phyloP scores from a whole-genome alignment of 2,888 invertebrate species.

The Philaethria dido region DNA sequence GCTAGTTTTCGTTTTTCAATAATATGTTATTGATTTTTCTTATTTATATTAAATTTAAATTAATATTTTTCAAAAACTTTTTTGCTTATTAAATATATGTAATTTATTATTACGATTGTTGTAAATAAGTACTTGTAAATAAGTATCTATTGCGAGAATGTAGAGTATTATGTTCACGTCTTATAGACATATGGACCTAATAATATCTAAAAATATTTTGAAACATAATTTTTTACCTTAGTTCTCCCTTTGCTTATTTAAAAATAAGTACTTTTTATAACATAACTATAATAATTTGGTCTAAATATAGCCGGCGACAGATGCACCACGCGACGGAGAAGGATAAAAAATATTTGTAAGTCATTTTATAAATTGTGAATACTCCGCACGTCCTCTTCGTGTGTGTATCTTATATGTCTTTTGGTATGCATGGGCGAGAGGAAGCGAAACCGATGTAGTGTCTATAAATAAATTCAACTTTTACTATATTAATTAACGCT shows the following conservation, averaged over 20 bases:
- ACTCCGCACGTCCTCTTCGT: slow-evolving; percentile 31
- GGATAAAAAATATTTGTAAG: slow-evolving; percentile 43
- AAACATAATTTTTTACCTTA: slow-evolving; percentile 7
- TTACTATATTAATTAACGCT: neutral
- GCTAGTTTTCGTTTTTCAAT: neutral
- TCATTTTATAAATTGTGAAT: slow-evolving; percentile 40
- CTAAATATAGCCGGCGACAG: slow-evolving; percentile 49
- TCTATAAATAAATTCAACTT: slow-evolving; percentile 5
- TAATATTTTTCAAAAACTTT: too few species aligned
- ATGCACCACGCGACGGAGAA: slow-evolving; percentile 40
- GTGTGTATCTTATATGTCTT: slow-evolving; percentile 24
- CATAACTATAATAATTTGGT: slow-evolving; percentile 53
- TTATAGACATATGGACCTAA: neutral
- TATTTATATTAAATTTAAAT: too few species aligned
- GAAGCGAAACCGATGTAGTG: neutral
- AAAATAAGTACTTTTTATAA: slow-evolving; percentile 62
- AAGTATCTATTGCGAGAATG: too few species aligned
- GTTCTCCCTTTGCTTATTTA: slow-evolving; percentile 54
- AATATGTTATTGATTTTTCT: too few species aligned
- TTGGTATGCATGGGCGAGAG: neutral
- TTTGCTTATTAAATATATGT: too few species aligned
- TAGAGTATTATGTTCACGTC: too few species aligned
- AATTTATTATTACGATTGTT: too few species aligned
- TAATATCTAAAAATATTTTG: slow-evolving; percentile 10
- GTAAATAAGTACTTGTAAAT: too few species aligned